Percentiles rank a stretch among this genome's conserved stretches.
These are phyloP conservation scores for Cantharis rustica DNA, from an alignment of 2,888 invertebrate species.

Conservation along the genomic window DNA sequence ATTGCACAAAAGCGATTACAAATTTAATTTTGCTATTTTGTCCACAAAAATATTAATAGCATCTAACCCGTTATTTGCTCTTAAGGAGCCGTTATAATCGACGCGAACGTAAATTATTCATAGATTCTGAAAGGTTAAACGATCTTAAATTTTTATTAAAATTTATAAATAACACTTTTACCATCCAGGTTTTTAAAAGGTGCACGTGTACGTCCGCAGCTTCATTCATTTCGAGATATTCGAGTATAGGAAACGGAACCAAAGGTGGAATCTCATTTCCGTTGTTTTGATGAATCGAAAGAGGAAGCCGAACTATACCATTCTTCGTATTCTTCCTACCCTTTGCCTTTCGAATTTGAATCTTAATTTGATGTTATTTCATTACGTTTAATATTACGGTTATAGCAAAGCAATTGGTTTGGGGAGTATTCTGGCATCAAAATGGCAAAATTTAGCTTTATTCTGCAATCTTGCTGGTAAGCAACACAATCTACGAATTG, in stretches of 20 bases:
- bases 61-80: not conserved
- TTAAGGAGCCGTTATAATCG: not conserved
- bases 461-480: too few relatives aligned
- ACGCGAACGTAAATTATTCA: not conserved
- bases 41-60: not conserved
- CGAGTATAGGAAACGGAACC: conserved; percentile 29
- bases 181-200: not conserved
- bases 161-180: not conserved
- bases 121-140: not conserved
- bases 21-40: not conserved
- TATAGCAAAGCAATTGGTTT: too few relatives aligned
- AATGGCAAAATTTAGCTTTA: too few relatives aligned
- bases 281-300: not conserved
- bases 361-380: not conserved
- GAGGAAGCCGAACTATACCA: not conserved
- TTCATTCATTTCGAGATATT: conserved; percentile 22
- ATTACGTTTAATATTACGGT: too few relatives aligned
- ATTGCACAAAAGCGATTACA: not conserved
- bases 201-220: conserved; percentile 18
- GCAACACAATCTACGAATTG: not conserved
- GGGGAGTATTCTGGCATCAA: too few relatives aligned
- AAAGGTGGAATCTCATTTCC: conserved; percentile 26
- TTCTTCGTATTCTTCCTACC: too few relatives aligned
- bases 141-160: not conserved
- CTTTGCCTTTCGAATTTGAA: too few relatives aligned